These are phyloP conservation scores for Pachyseris speciosa DNA, from an alignment of 64 coral and sea anemone genomes.

Conservation along the genomic window DNA sequence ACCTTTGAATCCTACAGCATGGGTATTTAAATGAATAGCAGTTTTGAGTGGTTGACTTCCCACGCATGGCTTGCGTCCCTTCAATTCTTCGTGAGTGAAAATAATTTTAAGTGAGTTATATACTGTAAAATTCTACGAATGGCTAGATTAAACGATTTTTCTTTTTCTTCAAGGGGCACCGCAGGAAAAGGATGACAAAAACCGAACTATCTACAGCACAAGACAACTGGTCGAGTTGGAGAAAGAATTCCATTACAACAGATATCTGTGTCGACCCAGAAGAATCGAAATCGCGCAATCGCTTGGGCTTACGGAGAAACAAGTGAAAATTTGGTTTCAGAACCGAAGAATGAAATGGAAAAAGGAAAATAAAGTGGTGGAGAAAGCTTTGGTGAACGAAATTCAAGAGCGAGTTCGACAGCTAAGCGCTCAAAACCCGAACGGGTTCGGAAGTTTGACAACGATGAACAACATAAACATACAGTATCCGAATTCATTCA, in stretches of 20 bases:
- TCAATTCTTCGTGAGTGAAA: no score
- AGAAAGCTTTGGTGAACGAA: constrained; percentile 85
- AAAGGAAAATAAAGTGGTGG: constrained; percentile 85
- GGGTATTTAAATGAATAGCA: no score
- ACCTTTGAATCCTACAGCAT: no score
- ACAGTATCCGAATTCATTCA: constrained; percentile 4
- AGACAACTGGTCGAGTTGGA: constrained; percentile 95
- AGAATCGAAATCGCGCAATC: constrained; percentile 99
- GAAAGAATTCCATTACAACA: constrained; percentile 99
- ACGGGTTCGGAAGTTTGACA: constrained; percentile 84
- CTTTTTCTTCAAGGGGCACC: constrained; percentile 38
- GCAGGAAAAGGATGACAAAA: constrained; percentile 73
- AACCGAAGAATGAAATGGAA: constrained; percentile 99
- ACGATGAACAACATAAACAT: constrained; percentile 6
- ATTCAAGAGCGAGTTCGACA: constrained; percentile 85
- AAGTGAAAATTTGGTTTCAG: constrained; percentile 99
- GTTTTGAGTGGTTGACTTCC: no score
- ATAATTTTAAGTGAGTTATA: no score
- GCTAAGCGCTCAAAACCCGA: constrained; percentile 78
- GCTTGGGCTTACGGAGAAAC: constrained; percentile 91
- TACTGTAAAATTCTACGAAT: background rate
- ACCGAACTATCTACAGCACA: constrained; percentile 90
- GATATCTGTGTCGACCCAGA: constrained; percentile 91
- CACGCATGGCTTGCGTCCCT: no score
- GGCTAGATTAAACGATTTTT: background rate